These are phyloP conservation scores for Trachemys scripta DNA, from an alignment of 2,113 vertebrate species.

Conservation along the genomic window DNA sequence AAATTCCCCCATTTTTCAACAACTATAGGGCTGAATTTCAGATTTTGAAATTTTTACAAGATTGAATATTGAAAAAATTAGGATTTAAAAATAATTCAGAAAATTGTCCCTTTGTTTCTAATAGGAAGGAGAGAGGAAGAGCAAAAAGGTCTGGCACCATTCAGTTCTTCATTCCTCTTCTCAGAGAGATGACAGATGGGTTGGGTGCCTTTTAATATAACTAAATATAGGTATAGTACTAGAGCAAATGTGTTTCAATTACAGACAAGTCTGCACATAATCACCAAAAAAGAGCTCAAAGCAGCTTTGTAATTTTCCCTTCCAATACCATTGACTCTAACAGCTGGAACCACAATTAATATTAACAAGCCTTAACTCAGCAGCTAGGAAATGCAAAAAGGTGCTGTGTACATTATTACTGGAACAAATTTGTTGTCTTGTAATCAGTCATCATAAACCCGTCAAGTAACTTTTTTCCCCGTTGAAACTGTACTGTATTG, in stretches of 20 bases:
- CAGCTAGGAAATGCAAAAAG: background rate
- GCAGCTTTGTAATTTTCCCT: background rate
- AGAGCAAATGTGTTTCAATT: background rate
- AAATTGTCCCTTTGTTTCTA: background rate
- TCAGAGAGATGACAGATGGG: accelerated
- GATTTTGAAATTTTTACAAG: background rate
- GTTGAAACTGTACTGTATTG: background rate
- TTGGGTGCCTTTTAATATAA: background rate
- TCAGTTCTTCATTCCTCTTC: background rate
- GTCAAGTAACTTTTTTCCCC: background rate
- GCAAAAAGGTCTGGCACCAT: background rate
- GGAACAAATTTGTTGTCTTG: background rate
- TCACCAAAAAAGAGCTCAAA: background rate
- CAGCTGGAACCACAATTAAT: background rate
- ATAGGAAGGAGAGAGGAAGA: background rate
- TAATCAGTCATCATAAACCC: background rate
- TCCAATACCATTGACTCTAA: background rate
- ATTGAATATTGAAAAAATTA: background rate
- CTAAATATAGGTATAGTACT: background rate
- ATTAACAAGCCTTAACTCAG: slow-evolving; percentile 18
- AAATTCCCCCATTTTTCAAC: background rate
- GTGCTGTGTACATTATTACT: background rate
- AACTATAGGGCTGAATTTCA: background rate
- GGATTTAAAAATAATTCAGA: background rate
- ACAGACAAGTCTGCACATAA: background rate